Conservation (phyloP, 2,797 vertebrate species). For the Anas georgica region DNA sequence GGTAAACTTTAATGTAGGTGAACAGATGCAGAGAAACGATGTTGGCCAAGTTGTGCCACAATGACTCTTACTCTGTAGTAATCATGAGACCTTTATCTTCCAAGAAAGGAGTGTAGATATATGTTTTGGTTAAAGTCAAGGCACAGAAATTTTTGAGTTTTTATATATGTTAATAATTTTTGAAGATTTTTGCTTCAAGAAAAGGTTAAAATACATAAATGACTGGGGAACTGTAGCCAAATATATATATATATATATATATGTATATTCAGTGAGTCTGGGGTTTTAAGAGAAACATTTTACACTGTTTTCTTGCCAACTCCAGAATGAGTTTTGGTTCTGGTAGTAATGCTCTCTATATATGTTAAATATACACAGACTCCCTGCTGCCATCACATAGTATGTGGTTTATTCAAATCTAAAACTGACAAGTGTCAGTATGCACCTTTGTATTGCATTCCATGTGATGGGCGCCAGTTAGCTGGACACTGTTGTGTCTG, state of each 20-base stretch:
- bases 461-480: constrained; percentile 11
- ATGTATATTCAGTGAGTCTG: neutral
- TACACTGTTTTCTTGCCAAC: constrained; percentile 35
- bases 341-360: constrained; percentile 9
- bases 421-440: neutral
- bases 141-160: neutral
- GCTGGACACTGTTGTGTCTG: constrained; percentile 51
- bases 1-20: neutral
- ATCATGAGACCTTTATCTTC: constrained; percentile 1
- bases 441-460: neutral
- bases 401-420: neutral
- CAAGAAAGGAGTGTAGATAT: neutral
- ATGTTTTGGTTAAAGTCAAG: constrained; percentile 45
- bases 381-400: constrained; percentile 17
- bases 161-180: neutral
- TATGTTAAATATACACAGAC: constrained; percentile 17
- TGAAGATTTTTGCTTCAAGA: neutral
- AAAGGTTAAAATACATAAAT: neutral
- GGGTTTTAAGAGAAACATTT: constrained; percentile 57
- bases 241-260: too few relatives aligned
- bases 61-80: neutral
- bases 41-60: neutral
- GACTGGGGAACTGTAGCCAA: constrained; percentile 17
- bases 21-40: neutral
- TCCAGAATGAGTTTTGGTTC: constrained; percentile 41